phyloP scores from a whole-genome alignment of 2,113 vertebrate species.

The Pterophyllum scalare region DNA sequence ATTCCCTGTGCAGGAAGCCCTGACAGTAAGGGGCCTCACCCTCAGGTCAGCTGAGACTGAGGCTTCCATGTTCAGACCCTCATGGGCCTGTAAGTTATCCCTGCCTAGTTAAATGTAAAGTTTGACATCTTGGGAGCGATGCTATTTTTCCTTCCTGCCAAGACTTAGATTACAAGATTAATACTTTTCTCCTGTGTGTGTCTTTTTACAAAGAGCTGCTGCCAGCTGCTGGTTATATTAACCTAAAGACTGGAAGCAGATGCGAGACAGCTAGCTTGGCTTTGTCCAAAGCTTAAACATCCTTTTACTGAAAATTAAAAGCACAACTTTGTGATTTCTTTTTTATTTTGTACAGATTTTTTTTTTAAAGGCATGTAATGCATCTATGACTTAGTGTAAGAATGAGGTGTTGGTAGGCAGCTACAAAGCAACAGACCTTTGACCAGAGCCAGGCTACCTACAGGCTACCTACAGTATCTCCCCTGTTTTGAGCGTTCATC shows the following conservation, averaged over 20 bases:
- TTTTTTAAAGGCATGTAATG: not conserved
- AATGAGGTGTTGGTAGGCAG: not conserved
- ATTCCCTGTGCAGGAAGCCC: not conserved
- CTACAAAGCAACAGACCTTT: too few species aligned
- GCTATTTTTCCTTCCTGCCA: conserved; percentile 1
- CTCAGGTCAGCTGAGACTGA: not conserved
- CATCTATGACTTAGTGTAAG: not conserved
- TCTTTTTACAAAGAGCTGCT: not conserved
- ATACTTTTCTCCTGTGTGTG: not conserved
- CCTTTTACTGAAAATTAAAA: not conserved
- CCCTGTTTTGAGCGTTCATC: not conserved
- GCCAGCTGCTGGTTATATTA: not conserved
- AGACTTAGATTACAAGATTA: not conserved
- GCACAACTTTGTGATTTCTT: not conserved
- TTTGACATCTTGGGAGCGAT: not conserved
- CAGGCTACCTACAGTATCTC: not conserved
- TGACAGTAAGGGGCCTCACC: not conserved
- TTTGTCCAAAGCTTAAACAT: not conserved
- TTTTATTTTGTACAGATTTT: not conserved
- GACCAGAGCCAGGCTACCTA: not conserved
- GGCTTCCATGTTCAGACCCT: not conserved
- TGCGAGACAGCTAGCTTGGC: not conserved
- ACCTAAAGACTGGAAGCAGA: not conserved
- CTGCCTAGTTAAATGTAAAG: not conserved
- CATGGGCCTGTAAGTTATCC: not conserved